These are phyloP conservation scores for Aleiodes testaceus DNA, from an alignment of 2,888 invertebrate species.

Conservation along the genomic window DNA sequence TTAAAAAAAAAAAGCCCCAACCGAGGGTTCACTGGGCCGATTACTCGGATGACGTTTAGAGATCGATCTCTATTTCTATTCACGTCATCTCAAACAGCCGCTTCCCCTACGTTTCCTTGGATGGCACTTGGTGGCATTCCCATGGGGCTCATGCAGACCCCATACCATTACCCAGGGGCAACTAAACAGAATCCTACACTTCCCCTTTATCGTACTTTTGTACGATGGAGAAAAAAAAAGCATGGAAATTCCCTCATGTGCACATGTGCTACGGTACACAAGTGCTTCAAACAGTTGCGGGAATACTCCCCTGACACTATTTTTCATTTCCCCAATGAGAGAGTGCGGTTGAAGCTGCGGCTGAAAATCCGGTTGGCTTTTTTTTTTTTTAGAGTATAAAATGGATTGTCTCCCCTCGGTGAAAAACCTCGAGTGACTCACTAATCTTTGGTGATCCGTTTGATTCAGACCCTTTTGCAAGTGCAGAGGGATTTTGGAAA, in stretches of 20 bases:
- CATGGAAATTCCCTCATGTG: conserved; percentile 67
- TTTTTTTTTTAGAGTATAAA: conserved; percentile 18
- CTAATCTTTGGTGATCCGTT: conserved; percentile 36
- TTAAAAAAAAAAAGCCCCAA: conserved; percentile 11
- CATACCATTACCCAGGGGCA: too few relatives aligned
- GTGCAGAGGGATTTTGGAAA: too few relatives aligned
- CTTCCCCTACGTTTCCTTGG: not conserved
- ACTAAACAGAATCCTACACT: not conserved
- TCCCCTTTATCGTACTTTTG: not conserved
- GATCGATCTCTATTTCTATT: conserved; percentile 24
- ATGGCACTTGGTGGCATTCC: conserved; percentile 63
- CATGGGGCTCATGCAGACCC: conserved; percentile 57
- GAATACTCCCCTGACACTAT: conserved; percentile 46
- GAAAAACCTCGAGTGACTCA: conserved; percentile 39
- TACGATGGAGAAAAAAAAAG: not conserved
- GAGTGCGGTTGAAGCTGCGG: not conserved
- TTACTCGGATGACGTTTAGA: conserved; percentile 28
- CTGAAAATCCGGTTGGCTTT: not conserved
- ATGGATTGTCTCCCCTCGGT: not conserved
- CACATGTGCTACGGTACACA: conserved; percentile 58
- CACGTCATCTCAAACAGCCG: conserved; percentile 7
- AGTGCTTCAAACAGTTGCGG: conserved; percentile 58
- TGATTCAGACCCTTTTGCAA: conserved; percentile 16
- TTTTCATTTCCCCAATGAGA: conserved; percentile 17
- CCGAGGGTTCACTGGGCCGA: conserved; percentile 7